Percentiles rank a stretch among this genome's conserved stretches.
These are phyloP conservation scores for Eublepharis macularius DNA, from an alignment of 2,113 vertebrate genomes.

Conservation along the genomic window DNA sequence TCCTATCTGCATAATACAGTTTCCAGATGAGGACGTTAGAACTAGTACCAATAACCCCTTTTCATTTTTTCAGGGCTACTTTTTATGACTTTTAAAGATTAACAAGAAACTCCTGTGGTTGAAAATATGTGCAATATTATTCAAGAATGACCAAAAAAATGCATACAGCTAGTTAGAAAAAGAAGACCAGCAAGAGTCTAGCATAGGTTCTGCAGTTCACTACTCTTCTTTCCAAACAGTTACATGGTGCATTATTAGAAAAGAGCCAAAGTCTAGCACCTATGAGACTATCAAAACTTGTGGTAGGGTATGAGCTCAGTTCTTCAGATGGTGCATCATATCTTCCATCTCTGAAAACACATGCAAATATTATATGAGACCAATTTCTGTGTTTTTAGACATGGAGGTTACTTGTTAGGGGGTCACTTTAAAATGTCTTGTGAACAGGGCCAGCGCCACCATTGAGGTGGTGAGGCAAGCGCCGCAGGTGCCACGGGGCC, in stretches of 20 bases:
- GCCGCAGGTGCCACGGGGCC: too few relatives aligned
- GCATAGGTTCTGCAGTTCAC: neutral
- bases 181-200: neutral
- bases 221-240: neutral
- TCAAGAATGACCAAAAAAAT: neutral
- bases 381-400: neutral
- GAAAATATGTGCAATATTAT: neutral
- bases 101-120: neutral
- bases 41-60: neutral
- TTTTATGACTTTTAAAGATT: neutral
- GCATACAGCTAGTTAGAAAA: neutral
- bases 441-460: too few relatives aligned
- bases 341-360: neutral
- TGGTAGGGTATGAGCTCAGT: too few relatives aligned
- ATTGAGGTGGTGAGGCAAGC: too few relatives aligned
- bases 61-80: neutral
- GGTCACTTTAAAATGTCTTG: neutral
- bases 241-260: neutral
- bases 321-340: neutral
- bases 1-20: neutral
- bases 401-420: neutral
- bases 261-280: too few relatives aligned
- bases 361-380: neutral
- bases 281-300: too few relatives aligned
- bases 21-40: neutral